These are phyloP conservation scores for Esox masquinongy DNA, from an alignment of 2,797 vertebrate genomes.

Conservation along the genomic window DNA sequence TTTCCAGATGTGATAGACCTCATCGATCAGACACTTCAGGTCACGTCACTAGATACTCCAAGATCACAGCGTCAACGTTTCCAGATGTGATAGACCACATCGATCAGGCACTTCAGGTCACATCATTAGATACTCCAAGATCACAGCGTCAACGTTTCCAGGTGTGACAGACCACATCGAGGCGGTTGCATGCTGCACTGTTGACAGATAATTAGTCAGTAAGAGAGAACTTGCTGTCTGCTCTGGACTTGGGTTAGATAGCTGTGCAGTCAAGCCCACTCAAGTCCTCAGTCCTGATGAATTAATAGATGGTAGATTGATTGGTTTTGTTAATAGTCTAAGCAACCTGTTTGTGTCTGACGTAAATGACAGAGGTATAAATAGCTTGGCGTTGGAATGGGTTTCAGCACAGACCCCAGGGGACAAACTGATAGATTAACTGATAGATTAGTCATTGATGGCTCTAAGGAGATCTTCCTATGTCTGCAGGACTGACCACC, in stretches of 20 bases:
- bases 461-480: constrained; percentile 64
- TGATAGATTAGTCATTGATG: constrained; percentile 77
- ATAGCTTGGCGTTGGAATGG: constrained; percentile 31
- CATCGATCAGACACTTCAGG: not conserved
- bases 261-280: constrained; percentile 53
- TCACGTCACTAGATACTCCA: not conserved
- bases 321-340: constrained; percentile 8
- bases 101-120: no score
- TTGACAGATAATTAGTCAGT: not conserved
- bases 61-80: no score
- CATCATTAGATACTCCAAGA: not conserved
- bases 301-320: constrained; percentile 17
- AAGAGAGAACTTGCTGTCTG: not conserved
- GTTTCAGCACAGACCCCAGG: constrained; percentile 53
- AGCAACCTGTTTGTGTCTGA: not conserved
- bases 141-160: no score
- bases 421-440: constrained; percentile 76
- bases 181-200: not conserved
- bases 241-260: constrained; percentile 39
- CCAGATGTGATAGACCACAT: no score
- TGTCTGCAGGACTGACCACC: constrained; percentile 62
- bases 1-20: no score
- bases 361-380: constrained; percentile 11
- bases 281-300: constrained; percentile 62
- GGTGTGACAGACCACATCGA: not conserved